Conservation (phyloP, 2,888 invertebrate species). For the Laspeyria flexula region DNA sequence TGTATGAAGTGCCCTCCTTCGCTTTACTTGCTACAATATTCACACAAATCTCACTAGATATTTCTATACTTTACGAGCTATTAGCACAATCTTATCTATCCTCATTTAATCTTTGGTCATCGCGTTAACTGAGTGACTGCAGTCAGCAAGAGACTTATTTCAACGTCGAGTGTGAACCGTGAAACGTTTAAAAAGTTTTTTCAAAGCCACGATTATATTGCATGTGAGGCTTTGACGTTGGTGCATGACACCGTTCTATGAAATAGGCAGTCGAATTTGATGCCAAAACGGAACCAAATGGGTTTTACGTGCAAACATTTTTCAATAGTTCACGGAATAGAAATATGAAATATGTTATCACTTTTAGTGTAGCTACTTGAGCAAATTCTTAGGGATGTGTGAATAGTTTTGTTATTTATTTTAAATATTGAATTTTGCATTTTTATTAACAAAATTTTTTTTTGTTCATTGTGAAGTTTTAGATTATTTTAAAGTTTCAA, state of each 20-base stretch:
- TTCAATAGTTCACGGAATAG: background rate
- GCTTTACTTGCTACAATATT: too few relatives aligned
- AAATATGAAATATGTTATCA: background rate
- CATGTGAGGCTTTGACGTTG: conserved; percentile 25
- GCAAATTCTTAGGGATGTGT: background rate
- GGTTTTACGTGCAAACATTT: background rate
- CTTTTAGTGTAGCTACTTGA: background rate
- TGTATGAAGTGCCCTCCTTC: too few relatives aligned
- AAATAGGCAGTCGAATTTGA: conserved; percentile 14
- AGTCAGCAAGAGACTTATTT: conserved; percentile 13
- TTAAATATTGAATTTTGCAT: too few relatives aligned
- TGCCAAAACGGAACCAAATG: background rate
- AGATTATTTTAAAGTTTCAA: too few relatives aligned
- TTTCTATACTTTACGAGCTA: background rate
- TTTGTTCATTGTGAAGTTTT: too few relatives aligned
- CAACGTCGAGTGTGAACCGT: conserved; percentile 10
- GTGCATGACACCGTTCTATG: conserved; percentile 16
- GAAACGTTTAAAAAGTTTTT: conserved; percentile 25
- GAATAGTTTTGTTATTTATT: too few relatives aligned
- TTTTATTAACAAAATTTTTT: too few relatives aligned
- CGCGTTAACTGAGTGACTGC: conserved; percentile 4
- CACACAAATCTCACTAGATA: too few relatives aligned
- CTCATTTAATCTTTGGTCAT: conserved; percentile 6
- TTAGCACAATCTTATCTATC: background rate
- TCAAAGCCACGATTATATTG: conserved; percentile 31